phyloP scores from a whole-genome alignment of 1,140 invertebrate genomes.

The Lordiphosa collinella region DNA sequence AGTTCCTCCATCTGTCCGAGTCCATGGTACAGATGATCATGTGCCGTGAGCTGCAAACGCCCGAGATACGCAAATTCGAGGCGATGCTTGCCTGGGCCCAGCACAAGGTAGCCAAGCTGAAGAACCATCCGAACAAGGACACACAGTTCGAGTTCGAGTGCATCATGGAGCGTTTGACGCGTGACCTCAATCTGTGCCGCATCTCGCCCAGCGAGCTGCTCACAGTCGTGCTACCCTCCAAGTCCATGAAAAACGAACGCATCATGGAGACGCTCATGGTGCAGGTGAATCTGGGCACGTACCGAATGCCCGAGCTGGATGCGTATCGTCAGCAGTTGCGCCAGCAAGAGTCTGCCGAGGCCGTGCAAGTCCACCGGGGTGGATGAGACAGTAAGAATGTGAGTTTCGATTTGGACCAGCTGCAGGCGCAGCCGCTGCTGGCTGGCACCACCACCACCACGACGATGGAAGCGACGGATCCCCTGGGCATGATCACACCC shows the following conservation, averaged over 20 bases:
- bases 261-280: conserved; percentile 96
- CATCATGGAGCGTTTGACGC: conserved; percentile 93
- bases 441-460: conserved; percentile 9
- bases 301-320: conserved; percentile 93
- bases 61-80: conserved; percentile 95
- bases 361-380: conserved; percentile 79
- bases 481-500: conserved; percentile 7
- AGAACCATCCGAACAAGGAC: conserved; percentile 88
- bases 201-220: conserved; percentile 96
- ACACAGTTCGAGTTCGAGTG: conserved; percentile 94
- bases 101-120: conserved; percentile 86
- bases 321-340: conserved; percentile 92
- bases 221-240: conserved; percentile 94
- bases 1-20: conserved; percentile 93
- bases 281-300: conserved; percentile 95
- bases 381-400: conserved; percentile 80
- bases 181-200: conserved; percentile 93
- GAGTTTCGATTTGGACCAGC: conserved; percentile 78
- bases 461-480: conserved; percentile 14
- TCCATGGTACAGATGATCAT: conserved; percentile 98
- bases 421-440: conserved; percentile 19
- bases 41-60: conserved; percentile 90
- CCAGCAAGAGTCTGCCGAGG: conserved; percentile 92
- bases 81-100: conserved; percentile 94
- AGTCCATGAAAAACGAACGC: conserved; percentile 94